A percentile compares a stretch with the other conserved stretches of the same genome.
These are phyloP conservation scores for Agrochola circellaris DNA, from an alignment of 2,888 invertebrate genomes.

Conservation along the genomic window DNA sequence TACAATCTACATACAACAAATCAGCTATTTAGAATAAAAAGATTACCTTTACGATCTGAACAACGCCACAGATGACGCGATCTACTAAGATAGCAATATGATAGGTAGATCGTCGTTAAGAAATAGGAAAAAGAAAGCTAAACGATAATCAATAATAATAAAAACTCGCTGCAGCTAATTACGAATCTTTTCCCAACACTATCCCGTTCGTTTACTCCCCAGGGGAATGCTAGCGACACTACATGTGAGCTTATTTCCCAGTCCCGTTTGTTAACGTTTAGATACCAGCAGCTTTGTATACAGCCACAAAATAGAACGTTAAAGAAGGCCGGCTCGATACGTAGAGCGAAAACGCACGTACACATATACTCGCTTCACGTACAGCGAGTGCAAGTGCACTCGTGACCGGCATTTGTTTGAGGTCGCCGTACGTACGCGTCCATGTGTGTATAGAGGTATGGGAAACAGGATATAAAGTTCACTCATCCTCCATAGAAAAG, in stretches of 20 bases:
- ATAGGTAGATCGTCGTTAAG: neutral
- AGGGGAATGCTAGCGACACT: slow-evolving; percentile 53
- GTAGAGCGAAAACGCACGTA: rapidly evolving
- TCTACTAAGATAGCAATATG: too few relatives aligned
- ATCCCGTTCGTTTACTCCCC: slow-evolving; percentile 32
- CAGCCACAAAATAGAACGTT: neutral
- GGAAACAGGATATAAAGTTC: too few relatives aligned
- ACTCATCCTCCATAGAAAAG: too few relatives aligned
- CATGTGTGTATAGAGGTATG: too few relatives aligned
- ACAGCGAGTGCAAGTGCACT: neutral
- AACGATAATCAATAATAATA: slow-evolving; percentile 4
- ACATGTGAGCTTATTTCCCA: slow-evolving; percentile 68
- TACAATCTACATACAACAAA: neutral
- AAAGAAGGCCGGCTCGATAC: neutral
- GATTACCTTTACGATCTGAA: neutral
- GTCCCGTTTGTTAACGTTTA: slow-evolving; percentile 65
- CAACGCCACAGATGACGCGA: neutral
- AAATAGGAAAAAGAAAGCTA: neutral
- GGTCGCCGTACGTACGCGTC: neutral
- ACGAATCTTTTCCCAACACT: slow-evolving; percentile 45
- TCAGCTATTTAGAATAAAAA: neutral
- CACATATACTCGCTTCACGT: neutral
- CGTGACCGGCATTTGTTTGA: neutral
- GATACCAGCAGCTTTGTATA: slow-evolving; percentile 60
- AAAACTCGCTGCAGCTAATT: slow-evolving; percentile 23